phyloP scores from a whole-genome alignment of 1,140 invertebrate species.

The Pollicipes pollicipes region DNA sequence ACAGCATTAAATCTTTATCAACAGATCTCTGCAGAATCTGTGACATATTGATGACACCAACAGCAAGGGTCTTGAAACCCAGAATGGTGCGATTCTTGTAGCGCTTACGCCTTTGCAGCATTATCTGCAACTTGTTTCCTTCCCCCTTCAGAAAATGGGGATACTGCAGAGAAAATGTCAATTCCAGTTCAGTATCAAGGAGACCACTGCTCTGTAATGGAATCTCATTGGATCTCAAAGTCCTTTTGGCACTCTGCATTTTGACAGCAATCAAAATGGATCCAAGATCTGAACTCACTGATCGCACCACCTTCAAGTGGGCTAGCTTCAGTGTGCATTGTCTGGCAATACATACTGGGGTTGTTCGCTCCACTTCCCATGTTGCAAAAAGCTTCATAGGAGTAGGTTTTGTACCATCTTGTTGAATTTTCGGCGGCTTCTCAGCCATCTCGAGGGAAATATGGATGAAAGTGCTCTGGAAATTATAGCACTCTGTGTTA shows the following conservation, averaged over 20 bases:
- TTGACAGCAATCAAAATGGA: constrained; percentile 84
- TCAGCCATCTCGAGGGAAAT: neutral
- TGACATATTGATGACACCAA: constrained; percentile 89
- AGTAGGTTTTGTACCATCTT: constrained; percentile 50
- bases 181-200: constrained; percentile 75
- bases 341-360: constrained; percentile 91
- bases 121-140: constrained; percentile 77
- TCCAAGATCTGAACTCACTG: constrained; percentile 65
- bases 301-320: constrained; percentile 58
- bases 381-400: constrained; percentile 95
- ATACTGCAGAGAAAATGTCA: constrained; percentile 84
- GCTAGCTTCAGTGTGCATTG: constrained; percentile 80
- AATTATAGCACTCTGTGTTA: too few species aligned
- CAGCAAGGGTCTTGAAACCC: constrained; percentile 93
- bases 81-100: constrained; percentile 98
- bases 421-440: neutral
- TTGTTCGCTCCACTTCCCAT: constrained; percentile 91
- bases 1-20: constrained; percentile 73
- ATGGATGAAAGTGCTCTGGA: too few species aligned
- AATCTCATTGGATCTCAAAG: constrained; percentile 84
- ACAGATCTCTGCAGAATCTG: constrained; percentile 80
- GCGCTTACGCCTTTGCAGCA: constrained; percentile 84
- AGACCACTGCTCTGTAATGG: constrained; percentile 48
- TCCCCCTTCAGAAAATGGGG: constrained; percentile 94
- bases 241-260: constrained; percentile 86